Evolutionary conservation across 2,797 vertebrate species (phyloP).

Genomic region (Pseudocheirus occidentalis): DNA sequence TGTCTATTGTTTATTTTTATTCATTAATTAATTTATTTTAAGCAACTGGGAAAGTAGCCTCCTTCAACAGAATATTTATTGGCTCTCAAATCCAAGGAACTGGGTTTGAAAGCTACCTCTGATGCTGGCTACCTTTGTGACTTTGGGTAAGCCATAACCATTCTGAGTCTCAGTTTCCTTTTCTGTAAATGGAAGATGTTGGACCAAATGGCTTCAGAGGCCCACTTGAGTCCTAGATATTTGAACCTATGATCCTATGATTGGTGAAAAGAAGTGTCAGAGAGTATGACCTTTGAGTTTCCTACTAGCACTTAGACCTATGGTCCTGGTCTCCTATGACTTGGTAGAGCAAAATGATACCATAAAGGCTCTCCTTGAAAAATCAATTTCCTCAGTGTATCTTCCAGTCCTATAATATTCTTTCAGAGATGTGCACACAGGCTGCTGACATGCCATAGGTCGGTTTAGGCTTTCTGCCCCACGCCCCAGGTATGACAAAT

Average conservation of each 20-base stretch:
- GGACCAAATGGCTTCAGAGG: background rate
- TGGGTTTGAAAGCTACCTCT: background rate
- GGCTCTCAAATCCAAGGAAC: background rate
- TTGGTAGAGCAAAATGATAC: background rate
- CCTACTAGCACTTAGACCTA: background rate
- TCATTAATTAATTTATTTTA: background rate
- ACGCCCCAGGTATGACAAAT: background rate
- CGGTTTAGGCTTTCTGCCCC: background rate
- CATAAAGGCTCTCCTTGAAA: background rate
- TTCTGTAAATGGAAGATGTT: background rate
- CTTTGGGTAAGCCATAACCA: background rate
- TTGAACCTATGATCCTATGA: background rate
- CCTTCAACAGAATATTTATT: background rate
- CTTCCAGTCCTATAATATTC: background rate
- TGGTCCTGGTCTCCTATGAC: background rate
- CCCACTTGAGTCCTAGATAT: background rate
- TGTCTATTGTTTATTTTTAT: background rate
- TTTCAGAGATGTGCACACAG: background rate
- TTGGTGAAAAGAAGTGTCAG: background rate
- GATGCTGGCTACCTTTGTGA: background rate
- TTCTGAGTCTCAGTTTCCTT: background rate
- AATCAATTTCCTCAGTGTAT: background rate
- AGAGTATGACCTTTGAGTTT: background rate
- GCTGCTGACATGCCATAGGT: background rate
- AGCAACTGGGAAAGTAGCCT: background rate